Base-by-base conservation (phyloP, 2,888 invertebrate genomes). In the Caenorhabditis sinica region DNA sequence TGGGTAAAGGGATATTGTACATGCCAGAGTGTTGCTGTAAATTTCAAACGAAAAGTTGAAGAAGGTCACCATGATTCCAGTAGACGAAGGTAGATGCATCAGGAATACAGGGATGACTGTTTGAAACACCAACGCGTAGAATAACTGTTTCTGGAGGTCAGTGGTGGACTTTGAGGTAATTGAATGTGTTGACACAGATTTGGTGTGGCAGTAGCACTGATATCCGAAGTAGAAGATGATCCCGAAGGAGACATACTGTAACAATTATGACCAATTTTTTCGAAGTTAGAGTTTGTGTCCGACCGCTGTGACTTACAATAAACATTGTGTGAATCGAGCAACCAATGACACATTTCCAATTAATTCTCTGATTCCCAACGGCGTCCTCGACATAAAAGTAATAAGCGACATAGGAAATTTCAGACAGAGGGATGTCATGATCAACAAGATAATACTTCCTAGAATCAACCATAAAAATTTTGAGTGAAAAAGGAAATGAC, bases 101-200 rank as follows among this genome's bases (percentile, higher is more conserved):
- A 80, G 73, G 30, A 73, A 15, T 17, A 80, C 45, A n/a, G 80
- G 80, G 28, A 80, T 80, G 11, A 45, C 11, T 9, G 80, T 80
- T 73, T 80, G 80, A n/a, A 68, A 43, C 20, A 73, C 80, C 2
- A 80, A 36, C 5, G 80, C 72, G 23, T 73, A 73, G 66, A 80
- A 80, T 51, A 80, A 30, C 30, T 80, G 80, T 1, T 49, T 51
- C 28, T 75, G 75, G 17, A 76, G 60, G 17, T 11, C 25, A 0
- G n/a, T 23, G 30, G 49, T 58, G 40, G 60, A 23, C 9, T 43
- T 17, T 0, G 73, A 73, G 20, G 30, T 23, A 1, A 43, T 15
- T 5, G 56, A 53, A 11, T 49, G 58, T 11, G 25, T n/a, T 0
- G 66, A 45, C 2, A 65, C 20, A 3, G 30, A 28, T n/a, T 68